Base-by-base conservation (phyloP, 2,113 vertebrate genomes). In the Smithornis capensis region DNA sequence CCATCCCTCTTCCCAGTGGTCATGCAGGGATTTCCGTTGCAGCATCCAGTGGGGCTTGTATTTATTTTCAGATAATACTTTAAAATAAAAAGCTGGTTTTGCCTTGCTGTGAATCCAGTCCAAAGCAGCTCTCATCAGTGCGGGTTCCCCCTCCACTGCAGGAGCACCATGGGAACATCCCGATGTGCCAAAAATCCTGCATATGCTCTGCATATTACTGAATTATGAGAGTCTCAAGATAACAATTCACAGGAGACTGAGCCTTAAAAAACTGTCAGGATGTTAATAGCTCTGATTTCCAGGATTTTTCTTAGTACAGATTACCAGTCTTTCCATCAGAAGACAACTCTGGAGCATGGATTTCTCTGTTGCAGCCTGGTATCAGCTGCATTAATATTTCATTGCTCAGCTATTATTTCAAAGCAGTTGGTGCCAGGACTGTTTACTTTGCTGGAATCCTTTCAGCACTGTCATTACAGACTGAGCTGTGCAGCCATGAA, bases 401-500 rank as follows among this genome's bases (percentile, higher is more conserved):
- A 83, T 77, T 55, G 52, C 76, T 86, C 75, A 75, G 79, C 47
- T 76, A 71, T 91, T 92, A 91, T 96, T 96, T 81, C 88, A 81
- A 65, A 94, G 47, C 56, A 59, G n/a, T 23, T 49, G 37, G 42
- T 64, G 73, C 57, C 86, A 63, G 56, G 79, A 19, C 56, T 50
- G 35, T 83, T 57, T 57, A 73, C 37, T 89, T 71, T 85, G 63
- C 89, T 91, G 88, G 75, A 86, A 86, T 64, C 73, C 63, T 83
- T 73, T 88, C 83, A 64, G 70, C 37, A 8, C 68, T 71, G 24
- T 7, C 40, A 38, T 45, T 70, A 19, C 56, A 37, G 7, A 38
- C 28, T 15, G 89, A 65, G 76, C 84, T 49, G 55, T n/a, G 42
- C 64, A 81, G 80, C 55, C 23, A 52, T 40, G 53, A 92, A 57